phyloP scores from a whole-genome alignment of 30 jellyfish, hydroid and myxozoan species.

The Rhopilema esculentum region DNA sequence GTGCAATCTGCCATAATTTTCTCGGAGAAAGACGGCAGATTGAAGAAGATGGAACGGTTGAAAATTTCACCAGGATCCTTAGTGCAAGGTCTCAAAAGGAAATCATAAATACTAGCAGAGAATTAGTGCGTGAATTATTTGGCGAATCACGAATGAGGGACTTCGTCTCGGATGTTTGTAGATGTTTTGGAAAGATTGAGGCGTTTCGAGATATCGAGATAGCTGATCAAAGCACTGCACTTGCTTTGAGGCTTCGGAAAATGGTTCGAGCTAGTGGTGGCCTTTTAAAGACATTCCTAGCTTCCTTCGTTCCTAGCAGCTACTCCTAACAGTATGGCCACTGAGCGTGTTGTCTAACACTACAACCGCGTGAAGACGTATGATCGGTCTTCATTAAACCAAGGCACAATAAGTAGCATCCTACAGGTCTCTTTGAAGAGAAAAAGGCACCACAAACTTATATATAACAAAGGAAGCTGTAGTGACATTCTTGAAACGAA shows the following conservation, averaged over 20 bases:
- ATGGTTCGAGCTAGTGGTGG: slow-evolving; percentile 39
- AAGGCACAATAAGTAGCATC: neutral
- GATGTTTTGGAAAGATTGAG: slow-evolving; percentile 4
- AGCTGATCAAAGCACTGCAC: too few relatives aligned
- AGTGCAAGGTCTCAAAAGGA: slow-evolving; percentile 22
- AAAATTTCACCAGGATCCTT: slow-evolving; percentile 24
- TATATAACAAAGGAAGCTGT: too few relatives aligned
- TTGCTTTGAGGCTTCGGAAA: too few relatives aligned
- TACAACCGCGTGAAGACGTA: slow-evolving; percentile 3
- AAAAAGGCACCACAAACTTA: too few relatives aligned
- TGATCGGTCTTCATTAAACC: slow-evolving; percentile 6
- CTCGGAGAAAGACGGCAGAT: slow-evolving; percentile 30
- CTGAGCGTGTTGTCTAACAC: neutral
- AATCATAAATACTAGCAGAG: slow-evolving; percentile 7
- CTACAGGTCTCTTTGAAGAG: too few relatives aligned
- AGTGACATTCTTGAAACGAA: too few relatives aligned
- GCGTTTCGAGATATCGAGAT: slow-evolving; percentile 26
- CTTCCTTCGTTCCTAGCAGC: too few relatives aligned
- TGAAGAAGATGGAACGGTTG: slow-evolving; percentile 52
- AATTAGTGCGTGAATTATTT: slow-evolving; percentile 20
- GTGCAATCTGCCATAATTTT: slow-evolving; percentile 24
- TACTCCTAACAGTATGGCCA: too few relatives aligned
- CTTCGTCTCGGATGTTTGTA: too few relatives aligned
- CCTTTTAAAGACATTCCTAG: slow-evolving; percentile 21
- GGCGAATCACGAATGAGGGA: slow-evolving; percentile 21